These are phyloP conservation scores for Schizaphis graminum DNA, from an alignment of 2,888 invertebrate species.

Conservation along the genomic window DNA sequence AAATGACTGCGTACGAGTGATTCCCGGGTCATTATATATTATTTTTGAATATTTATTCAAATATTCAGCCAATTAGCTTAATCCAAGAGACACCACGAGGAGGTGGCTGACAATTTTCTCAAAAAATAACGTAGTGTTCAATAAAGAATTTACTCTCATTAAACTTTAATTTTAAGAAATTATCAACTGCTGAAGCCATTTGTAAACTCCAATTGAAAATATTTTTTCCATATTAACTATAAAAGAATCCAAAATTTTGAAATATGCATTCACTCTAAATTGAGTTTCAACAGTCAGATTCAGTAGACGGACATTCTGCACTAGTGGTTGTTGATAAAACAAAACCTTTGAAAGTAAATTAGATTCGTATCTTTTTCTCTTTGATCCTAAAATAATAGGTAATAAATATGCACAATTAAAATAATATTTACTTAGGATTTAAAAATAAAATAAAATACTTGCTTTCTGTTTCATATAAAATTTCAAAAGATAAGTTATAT, in stretches of 20 bases:
- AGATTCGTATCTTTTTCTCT: neutral
- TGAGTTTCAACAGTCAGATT: slow-evolving; percentile 19
- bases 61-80: no score
- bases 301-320: slow-evolving; percentile 6
- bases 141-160: no score
- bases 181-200: no score
- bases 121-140: no score
- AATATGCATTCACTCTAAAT: slow-evolving; percentile 1
- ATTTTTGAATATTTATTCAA: no score
- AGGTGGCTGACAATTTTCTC: no score
- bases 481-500: neutral
- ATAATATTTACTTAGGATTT: slow-evolving; percentile 10
- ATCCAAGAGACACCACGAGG: no score
- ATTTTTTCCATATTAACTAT: no score
- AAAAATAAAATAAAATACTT: neutral
- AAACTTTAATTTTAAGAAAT: no score
- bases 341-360: slow-evolving; percentile 1
- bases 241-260: neutral
- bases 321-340: slow-evolving; percentile 10
- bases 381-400: slow-evolving; percentile 20
- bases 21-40: no score
- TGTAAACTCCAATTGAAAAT: no score
- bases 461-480: neutral
- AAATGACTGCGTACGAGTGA: no score
- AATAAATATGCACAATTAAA: neutral